These are phyloP conservation scores for Vespertilio murinus DNA, from an alignment of 2,797 vertebrate species.

Conservation along the genomic window DNA sequence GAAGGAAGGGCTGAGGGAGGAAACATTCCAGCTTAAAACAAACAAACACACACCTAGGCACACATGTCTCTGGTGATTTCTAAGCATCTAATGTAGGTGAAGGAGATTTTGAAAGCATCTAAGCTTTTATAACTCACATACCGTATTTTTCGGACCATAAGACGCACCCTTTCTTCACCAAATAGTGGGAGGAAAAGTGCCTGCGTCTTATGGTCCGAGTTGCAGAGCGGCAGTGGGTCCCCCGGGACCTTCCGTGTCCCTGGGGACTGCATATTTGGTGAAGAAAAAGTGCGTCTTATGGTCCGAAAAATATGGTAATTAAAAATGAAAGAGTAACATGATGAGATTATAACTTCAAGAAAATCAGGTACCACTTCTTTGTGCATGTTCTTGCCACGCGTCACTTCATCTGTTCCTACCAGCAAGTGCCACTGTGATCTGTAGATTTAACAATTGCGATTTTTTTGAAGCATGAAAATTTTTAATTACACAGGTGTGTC, in stretches of 20 bases:
- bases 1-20: not conserved
- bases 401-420: not conserved
- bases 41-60: not conserved
- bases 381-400: not conserved
- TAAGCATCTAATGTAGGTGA: not conserved
- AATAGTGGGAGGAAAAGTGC: no score
- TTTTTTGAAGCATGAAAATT: conserved; percentile 6
- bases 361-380: not conserved
- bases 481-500: conserved; percentile 53
- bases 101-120: not conserved
- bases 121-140: not conserved
- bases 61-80: not conserved
- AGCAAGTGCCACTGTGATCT: not conserved
- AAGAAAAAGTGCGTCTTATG: no score
- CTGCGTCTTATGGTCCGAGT: no score
- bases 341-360: not conserved
- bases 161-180: no score
- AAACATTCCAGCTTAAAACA: not conserved
- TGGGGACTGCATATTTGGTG: no score
- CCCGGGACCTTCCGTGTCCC: no score
- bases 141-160: no score
- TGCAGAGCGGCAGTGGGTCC: no score
- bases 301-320: no score
- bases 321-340: not conserved
- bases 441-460: not conserved